Base-by-base conservation (phyloP, 2,113 vertebrate genomes). In the Zeus faber region DNA sequence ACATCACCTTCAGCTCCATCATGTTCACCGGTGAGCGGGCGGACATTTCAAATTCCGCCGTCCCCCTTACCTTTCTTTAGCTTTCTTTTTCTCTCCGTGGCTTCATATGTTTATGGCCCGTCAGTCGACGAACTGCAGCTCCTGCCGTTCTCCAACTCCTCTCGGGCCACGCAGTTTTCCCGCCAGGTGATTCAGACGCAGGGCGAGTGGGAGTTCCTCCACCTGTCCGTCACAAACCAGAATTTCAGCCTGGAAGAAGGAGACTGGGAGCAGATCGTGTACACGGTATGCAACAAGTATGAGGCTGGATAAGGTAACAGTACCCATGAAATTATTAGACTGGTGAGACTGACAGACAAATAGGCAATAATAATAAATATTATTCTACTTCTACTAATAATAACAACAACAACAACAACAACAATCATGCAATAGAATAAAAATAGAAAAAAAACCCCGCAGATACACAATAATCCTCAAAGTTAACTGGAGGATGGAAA, bases 201-300 rank as follows among this genome's bases (percentile, higher is more conserved):
- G 58, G 84, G 85, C 11, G 85, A 87, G 53, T 88, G 86, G 85
- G 79, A 84, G 24, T 88, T 88, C 35, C 62, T 84, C 17, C 48
- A 74, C 0, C 25, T 87, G 13, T 61, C 83, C 0, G 21, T 88
- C 20, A 1, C 3, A 57, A 62, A 10, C 24, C 0, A 0, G 26
- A 84, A 58, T 17, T 21, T 70, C 6, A 63, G 7, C 43, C 40
- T 37, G 0, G 4, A 51, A 0, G 3, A 45, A 0, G 25, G 0
- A 9, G 0, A 1, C 2, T 86, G 74, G 74, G 79, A 83, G 2
- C 27, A 43, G 17, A 51, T 87, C 5, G 17, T 55, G 5, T 86
- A 82, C 69, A 82, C 77, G n/a, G 85, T 87, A 70, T 0, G 64
- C 20, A 54, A 17, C 0, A 16, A 43, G n/a, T 11, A 6, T 35